Conservation (phyloP, 2,797 vertebrate species). For the Smutsia temminckii region DNA sequence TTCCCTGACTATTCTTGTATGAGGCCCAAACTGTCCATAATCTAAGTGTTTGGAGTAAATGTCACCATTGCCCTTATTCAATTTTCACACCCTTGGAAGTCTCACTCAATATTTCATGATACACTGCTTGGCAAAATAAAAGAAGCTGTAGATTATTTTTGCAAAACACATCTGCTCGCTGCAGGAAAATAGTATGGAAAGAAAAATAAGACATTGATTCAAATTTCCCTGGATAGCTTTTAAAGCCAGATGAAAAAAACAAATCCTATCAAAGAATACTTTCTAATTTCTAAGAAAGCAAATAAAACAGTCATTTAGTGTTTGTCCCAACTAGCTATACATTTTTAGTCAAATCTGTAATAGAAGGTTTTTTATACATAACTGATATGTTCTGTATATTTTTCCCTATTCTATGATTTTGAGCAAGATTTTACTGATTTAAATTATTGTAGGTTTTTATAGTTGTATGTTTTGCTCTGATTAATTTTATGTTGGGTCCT, state of each 20-base stretch:
- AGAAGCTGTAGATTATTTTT: conserved; percentile 33
- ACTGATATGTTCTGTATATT: background rate
- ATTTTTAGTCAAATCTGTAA: conserved; percentile 1
- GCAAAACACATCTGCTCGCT: conserved; percentile 42
- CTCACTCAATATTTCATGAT: conserved; percentile 49
- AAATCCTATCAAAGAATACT: conserved; percentile 3
- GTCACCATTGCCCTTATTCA: background rate
- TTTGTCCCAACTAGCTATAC: background rate
- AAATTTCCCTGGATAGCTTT: conserved; percentile 2
- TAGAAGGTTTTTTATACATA: background rate
- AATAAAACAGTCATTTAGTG: conserved; percentile 13
- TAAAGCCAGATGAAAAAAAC: conserved; percentile 29
- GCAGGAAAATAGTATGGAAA: conserved; percentile 32
- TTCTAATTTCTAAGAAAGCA: conserved; percentile 48
- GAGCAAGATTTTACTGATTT: conserved; percentile 15
- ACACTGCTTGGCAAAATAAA: background rate
- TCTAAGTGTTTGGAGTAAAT: background rate
- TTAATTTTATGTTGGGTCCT: background rate
- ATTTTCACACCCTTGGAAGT: conserved; percentile 12
- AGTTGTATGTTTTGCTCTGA: background rate
- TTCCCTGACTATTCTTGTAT: background rate
- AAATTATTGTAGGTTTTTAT: background rate
- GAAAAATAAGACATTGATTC: conserved; percentile 46
- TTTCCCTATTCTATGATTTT: background rate
- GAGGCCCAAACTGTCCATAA: background rate